Evolutionary conservation across 2,888 invertebrate genomes (phyloP).

Genomic region (Cybosia mesomella): DNA sequence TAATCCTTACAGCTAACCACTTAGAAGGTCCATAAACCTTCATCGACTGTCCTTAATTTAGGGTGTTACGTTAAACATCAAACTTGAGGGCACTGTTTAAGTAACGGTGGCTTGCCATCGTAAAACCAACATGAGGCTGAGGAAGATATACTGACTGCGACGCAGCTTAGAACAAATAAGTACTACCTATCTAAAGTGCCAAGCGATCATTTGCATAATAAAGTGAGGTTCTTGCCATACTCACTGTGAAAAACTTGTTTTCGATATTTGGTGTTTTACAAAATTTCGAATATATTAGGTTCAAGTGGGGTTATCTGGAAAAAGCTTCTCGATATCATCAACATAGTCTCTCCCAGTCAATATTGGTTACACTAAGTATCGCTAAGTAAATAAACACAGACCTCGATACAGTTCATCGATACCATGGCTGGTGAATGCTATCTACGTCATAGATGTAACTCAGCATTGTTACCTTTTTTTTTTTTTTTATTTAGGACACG

Average conservation of each 20-base stretch:
- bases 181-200: constrained; percentile 15
- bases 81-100: constrained; percentile 45
- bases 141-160: constrained; percentile 34
- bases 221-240: background rate
- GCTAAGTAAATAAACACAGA: background rate
- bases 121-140: constrained; percentile 40
- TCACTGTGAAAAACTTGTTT: background rate
- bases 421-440: too few species aligned
- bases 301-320: background rate
- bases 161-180: constrained; percentile 33
- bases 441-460: too few species aligned
- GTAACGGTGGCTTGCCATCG: constrained; percentile 44
- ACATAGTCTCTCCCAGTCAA: background rate
- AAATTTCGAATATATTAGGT: background rate
- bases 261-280: background rate
- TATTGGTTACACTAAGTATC: background rate
- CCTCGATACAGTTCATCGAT: too few species aligned
- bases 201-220: constrained; percentile 13
- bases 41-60: constrained; percentile 61
- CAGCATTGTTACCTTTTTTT: too few species aligned
- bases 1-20: constrained; percentile 42
- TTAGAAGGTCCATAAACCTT: constrained; percentile 57
- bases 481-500: too few species aligned
- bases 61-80: constrained; percentile 59
- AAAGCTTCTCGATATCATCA: background rate